Evolutionary conservation across 1,140 invertebrate genomes (phyloP), one percentile per base, ranked within the genome.

Genomic region (Dendroctonus ponderosae): DNA sequence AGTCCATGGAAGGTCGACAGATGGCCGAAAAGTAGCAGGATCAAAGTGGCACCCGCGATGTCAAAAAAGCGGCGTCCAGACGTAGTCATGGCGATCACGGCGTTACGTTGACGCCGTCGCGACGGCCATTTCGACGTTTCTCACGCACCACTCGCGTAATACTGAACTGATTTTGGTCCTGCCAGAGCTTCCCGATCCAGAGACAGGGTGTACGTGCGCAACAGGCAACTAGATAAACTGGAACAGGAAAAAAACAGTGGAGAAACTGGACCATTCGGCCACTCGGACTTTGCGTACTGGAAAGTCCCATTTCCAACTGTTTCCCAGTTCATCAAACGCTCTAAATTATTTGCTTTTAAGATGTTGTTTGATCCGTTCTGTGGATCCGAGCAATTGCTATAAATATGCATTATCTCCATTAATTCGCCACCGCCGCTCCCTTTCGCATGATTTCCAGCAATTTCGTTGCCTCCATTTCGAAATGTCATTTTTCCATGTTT

Each of bases 201-300:
- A 39, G 44, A 50, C 58, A 61, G 58, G 58, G 58, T 49, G 58
- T 61, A 61, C 37, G 58, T 61, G 58, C 58, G 58, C 58, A 61
- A 61, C 58, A 61, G 58, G 58, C 58, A 58, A 58, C 37, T 26
- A 14, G 9, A 51, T 15, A 58, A 58, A 58, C 46, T 58, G 46
- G 56, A 43, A 11, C 56, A 58, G 26, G 43, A 12, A 46, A 46
- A 26, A 26, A 26, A 26, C 26, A 2, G 26, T 26, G 26, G 26
- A 26, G 1, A 26, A n/a, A 26, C 26, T 26, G 26, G 26, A 26
- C 26, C 26, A 26, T 26, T 26, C 26, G 26, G 26, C 26, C 26
- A 26, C 26, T 26, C 3, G 26, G 26, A 26, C 26, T 26, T 26
- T 26, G 26, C 26, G 1, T 26, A 26, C 26, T 26, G 26, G 26